Evolutionary conservation across 2,113 vertebrate species (phyloP).

Genomic region (Nothocercus nigrocapillus): DNA sequence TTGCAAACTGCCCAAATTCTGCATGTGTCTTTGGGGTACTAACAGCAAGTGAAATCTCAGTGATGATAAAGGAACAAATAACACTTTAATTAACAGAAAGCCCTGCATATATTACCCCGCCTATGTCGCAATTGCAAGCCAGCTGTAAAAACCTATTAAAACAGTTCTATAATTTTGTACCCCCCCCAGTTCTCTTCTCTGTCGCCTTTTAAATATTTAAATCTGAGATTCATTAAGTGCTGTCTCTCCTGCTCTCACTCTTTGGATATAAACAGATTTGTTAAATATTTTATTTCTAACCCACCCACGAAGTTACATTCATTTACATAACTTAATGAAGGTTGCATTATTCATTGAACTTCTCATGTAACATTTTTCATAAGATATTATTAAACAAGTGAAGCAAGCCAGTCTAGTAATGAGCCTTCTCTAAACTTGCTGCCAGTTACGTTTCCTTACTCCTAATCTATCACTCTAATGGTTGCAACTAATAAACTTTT

Average conservation of each 20-base stretch:
- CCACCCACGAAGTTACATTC: slow-evolving; percentile 51
- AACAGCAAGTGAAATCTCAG: neutral
- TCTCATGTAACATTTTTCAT: slow-evolving; percentile 64
- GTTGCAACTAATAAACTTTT: slow-evolving; percentile 60
- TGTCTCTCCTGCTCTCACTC: slow-evolving; percentile 9
- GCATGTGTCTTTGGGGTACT: neutral
- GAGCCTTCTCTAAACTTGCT: slow-evolving; percentile 68
- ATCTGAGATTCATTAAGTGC: slow-evolving; percentile 48
- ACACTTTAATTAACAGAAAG: neutral
- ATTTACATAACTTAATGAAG: slow-evolving; percentile 68
- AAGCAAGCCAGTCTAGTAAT: slow-evolving; percentile 39
- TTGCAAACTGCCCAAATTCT: neutral
- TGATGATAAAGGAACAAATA: neutral
- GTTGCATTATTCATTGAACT: slow-evolving; percentile 71
- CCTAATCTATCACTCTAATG: slow-evolving; percentile 71
- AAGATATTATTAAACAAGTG: slow-evolving; percentile 57
- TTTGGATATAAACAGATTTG: slow-evolving; percentile 46
- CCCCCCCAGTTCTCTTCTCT: neutral
- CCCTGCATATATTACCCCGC: neutral
- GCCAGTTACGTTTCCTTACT: slow-evolving; percentile 66
- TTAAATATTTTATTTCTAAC: slow-evolving; percentile 68
- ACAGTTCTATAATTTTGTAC: neutral
- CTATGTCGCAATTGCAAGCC: neutral
- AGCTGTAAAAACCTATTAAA: slow-evolving; percentile 9
- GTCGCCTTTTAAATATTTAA: slow-evolving; percentile 56